Conservation (phyloP, 2,888 invertebrate species). For the Sinohyriopsis cumingii region DNA sequence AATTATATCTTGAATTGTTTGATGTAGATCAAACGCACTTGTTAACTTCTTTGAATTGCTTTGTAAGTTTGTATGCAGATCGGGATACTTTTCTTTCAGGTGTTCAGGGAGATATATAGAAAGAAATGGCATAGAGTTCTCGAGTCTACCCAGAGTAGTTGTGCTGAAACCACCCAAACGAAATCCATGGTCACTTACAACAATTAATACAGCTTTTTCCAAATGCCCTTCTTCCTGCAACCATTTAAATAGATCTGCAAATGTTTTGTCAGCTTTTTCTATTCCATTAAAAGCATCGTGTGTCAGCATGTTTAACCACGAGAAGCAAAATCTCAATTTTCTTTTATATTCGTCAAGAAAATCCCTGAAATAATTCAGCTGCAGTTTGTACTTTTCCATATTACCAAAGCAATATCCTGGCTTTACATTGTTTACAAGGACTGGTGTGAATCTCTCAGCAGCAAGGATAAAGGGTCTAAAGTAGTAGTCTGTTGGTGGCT, state of each 20-base stretch:
- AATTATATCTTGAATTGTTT: slow-evolving; percentile 82
- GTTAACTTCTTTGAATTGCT: slow-evolving; percentile 80
- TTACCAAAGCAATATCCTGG: slow-evolving; percentile 78
- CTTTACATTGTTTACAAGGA: no score
- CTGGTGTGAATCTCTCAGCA: slow-evolving; percentile 54
- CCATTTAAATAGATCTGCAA: slow-evolving; percentile 76
- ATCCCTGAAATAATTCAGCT: slow-evolving; percentile 71
- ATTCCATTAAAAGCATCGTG: slow-evolving; percentile 89
- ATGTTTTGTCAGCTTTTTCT: slow-evolving; percentile 80
- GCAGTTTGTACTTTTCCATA: slow-evolving; percentile 82
- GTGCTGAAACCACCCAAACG: slow-evolving; percentile 19
- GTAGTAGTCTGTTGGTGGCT: slow-evolving; percentile 88
- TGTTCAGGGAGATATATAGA: slow-evolving; percentile 82
- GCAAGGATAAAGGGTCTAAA: slow-evolving; percentile 82
- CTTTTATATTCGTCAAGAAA: slow-evolving; percentile 77
- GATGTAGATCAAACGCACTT: slow-evolving; percentile 87
- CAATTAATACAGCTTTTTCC: slow-evolving; percentile 50
- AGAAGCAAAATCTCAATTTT: slow-evolving; percentile 83
- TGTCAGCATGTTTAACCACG: slow-evolving; percentile 87
- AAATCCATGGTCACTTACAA: slow-evolving; percentile 88
- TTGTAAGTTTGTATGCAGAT: slow-evolving; percentile 79
- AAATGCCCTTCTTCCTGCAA: slow-evolving; percentile 61
- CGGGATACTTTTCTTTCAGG: slow-evolving; percentile 78
- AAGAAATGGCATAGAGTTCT: slow-evolving; percentile 88
- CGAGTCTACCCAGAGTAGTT: slow-evolving; percentile 84